Conservation (phyloP, 1,140 invertebrate genomes). For the Cydia amplana region DNA sequence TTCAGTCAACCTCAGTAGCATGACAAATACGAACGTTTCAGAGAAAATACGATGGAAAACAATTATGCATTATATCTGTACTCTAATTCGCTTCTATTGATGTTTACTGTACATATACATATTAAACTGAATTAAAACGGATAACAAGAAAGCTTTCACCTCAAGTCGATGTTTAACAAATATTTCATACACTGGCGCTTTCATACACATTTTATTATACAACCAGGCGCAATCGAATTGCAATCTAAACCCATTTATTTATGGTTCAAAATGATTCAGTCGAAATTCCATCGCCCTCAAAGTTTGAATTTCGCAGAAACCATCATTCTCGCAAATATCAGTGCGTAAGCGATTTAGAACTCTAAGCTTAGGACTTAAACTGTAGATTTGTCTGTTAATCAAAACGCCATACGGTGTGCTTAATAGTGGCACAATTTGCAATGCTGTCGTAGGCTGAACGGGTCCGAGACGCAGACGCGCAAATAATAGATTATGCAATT, state of each 20-base stretch:
- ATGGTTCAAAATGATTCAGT: not conserved
- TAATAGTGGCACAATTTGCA: not conserved
- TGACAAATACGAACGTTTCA: no score
- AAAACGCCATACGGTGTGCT: conserved; percentile 5
- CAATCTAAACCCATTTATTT: not conserved
- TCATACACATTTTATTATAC: not conserved
- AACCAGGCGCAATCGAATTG: not conserved
- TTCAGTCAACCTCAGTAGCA: no score
- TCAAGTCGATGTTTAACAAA: not conserved
- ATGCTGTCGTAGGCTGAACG: conserved; percentile 14
- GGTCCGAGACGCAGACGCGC: not conserved
- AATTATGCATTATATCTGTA: no score
- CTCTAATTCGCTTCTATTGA: no score
- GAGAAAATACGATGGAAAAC: no score
- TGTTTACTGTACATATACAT: no score
- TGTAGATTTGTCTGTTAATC: not conserved
- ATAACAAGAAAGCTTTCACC: not conserved
- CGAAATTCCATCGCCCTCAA: not conserved
- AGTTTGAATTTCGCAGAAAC: not conserved
- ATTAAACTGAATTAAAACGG: not conserved
- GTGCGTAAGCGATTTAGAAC: not conserved
- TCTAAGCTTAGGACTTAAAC: not conserved
- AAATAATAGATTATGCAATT: not conserved
- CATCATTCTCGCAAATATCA: not conserved
- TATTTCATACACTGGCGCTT: not conserved